A percentile compares a stretch with the other conserved stretches of the same genome.
Conservation (phyloP, 2,888 invertebrate genomes). For the Pristionchus mayeri region DNA sequence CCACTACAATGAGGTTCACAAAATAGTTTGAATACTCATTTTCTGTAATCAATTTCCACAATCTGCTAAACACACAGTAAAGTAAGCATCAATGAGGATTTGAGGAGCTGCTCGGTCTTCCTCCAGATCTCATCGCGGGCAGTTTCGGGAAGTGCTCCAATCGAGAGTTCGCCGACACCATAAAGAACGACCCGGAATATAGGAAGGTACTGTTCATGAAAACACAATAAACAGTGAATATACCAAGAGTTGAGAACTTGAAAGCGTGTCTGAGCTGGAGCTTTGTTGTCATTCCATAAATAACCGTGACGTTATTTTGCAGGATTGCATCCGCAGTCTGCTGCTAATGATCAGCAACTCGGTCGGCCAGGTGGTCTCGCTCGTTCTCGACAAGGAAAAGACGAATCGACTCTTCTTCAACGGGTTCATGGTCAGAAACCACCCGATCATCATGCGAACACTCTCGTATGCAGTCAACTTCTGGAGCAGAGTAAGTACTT, state of each 20-base stretch:
- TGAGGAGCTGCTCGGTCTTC: conserved; percentile 79
- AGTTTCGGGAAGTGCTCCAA: conserved; percentile 82
- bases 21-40: too few relatives aligned
- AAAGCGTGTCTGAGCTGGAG: neutral
- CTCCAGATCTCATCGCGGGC: conserved; percentile 83
- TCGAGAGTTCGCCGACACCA: neutral
- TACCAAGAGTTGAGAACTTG: neutral
- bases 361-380: conserved; percentile 84
- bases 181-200: conserved; percentile 46
- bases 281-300: neutral
- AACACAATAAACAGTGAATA: conserved; percentile 27
- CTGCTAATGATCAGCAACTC: conserved; percentile 84
- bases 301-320: too few relatives aligned
- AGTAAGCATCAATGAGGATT: too few relatives aligned
- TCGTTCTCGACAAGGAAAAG: conserved; percentile 83
- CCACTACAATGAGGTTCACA: conserved; percentile 79
- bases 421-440: conserved; percentile 84
- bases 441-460: conserved; percentile 84
- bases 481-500: conserved; percentile 81
- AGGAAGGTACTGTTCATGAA: conserved; percentile 46
- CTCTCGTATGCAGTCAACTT: conserved; percentile 83
- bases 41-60: too few relatives aligned
- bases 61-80: too few relatives aligned
- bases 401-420: conserved; percentile 83
- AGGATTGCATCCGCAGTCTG: conserved; percentile 80